Base-by-base conservation (phyloP, 2,888 invertebrate genomes). In the Tachystola acroxantha region DNA sequence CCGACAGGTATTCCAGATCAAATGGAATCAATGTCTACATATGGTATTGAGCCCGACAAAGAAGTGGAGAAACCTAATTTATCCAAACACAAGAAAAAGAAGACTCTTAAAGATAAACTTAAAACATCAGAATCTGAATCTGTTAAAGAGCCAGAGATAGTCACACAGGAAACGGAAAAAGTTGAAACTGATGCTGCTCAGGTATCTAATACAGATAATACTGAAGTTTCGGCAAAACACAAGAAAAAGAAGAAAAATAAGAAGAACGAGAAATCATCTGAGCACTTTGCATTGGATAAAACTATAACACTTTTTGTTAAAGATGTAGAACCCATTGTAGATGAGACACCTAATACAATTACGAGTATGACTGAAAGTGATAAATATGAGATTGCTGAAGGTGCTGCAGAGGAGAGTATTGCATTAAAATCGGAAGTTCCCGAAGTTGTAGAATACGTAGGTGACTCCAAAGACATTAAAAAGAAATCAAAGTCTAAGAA, bases 161-260 rank as follows among this genome's bases (percentile, higher is more conserved):
- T 24, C 24, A 7, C 12, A n/a, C 11, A 12, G 30, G 37, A 24
- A 11, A 29, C 12, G 31, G 32, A 54, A 57, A 48, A 44, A 46
- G 40, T 25, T 13, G 30, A 49, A 43, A 25, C 16, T 32, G 48
- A 43, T 29, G 47, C 46, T 11, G 13, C 26, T 33, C 50, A 51
- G 16, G 48, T 37, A 37, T 29, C 34, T 34, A 41, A 50, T 22
- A 42, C 38, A 11, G 13, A 39, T 24, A 24, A n/a, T 24, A n/a
- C 4, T 4, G 32, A 40, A 25, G 22, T 42, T 16, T 75, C 65
- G 49, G 50, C 40, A 43, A 69, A 66, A 45, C 75, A 70, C 44
- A 63, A 62, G 36, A 32, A 32, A 32, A 24, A 24, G 24, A 76
- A 66, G 36, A 76, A 72, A 50, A 53, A 47, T 28, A 72, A 68